A percentile compares a stretch with the other conserved stretches of the same genome.
Conservation (phyloP, 2,113 vertebrate genomes). For the Corythoichthys haematopterus region DNA sequence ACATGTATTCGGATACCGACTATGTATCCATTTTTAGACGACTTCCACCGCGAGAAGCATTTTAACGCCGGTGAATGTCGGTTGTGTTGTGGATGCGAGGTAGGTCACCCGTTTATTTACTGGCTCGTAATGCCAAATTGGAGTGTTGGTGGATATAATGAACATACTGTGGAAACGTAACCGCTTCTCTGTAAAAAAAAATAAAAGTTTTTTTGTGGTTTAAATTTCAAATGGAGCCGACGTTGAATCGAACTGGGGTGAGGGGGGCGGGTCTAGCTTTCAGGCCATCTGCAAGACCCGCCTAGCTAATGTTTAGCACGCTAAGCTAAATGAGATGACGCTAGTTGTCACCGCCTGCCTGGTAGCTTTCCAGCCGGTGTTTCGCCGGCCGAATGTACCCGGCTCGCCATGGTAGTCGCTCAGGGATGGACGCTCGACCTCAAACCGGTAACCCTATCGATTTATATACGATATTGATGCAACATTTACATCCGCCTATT, state of each 20-base stretch:
- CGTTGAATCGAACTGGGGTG: not conserved
- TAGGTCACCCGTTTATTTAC: slow-evolving; percentile 36
- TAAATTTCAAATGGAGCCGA: not conserved
- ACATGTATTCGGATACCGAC: not conserved
- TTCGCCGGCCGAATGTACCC: slow-evolving; percentile 23
- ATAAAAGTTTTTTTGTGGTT: not conserved
- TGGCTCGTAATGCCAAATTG: not conserved
- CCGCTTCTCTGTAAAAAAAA: not conserved
- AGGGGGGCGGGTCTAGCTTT: slow-evolving; percentile 38
- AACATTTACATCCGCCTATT: not conserved
- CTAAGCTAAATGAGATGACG: slow-evolving; percentile 4
- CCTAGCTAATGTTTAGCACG: slow-evolving; percentile 40
- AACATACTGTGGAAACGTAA: not conserved
- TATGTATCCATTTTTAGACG: not conserved
- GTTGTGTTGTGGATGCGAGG: slow-evolving; percentile 44
- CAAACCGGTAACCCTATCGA: slow-evolving; percentile 16
- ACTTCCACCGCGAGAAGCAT: slow-evolving; percentile 1
- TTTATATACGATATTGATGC: not conserved
- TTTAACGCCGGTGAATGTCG: slow-evolving; percentile 16
- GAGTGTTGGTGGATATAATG: not conserved
- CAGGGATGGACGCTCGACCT: slow-evolving; percentile 21
- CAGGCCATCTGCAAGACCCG: slow-evolving; percentile 54
- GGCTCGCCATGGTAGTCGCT: slow-evolving; percentile 7
- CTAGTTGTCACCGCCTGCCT: not conserved
- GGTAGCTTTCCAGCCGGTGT: slow-evolving; percentile 34